These are phyloP conservation scores for Marasmarcha lunaedactyla DNA, from an alignment of 2,888 invertebrate genomes.

Conservation along the genomic window DNA sequence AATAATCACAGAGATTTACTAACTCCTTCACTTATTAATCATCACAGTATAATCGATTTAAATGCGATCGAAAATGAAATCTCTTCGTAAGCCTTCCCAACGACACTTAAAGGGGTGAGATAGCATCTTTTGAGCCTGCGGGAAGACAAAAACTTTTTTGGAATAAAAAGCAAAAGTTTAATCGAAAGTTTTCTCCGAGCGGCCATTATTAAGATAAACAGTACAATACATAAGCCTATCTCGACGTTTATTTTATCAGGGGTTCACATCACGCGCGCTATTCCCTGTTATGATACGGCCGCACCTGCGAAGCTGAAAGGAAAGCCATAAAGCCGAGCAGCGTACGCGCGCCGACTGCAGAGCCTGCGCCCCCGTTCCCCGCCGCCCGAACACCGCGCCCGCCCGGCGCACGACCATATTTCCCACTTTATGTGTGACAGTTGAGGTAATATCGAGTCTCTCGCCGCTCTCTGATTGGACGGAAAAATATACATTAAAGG, in stretches of 20 bases:
- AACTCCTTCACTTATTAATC: background rate
- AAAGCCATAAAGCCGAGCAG: slow-evolving; percentile 71
- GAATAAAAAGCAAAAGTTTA: slow-evolving; percentile 45
- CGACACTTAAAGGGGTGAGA: background rate
- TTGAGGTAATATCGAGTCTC: slow-evolving; percentile 73
- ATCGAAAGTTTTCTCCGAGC: slow-evolving; percentile 64
- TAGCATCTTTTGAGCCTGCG: background rate
- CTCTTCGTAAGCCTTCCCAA: background rate
- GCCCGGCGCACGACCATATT: slow-evolving; percentile 70
- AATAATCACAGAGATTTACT: background rate
- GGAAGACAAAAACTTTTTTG: background rate
- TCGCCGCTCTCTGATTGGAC: slow-evolving; percentile 71
- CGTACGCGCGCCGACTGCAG: slow-evolving; percentile 62
- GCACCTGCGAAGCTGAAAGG: slow-evolving; percentile 71
- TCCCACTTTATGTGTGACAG: slow-evolving; percentile 73
- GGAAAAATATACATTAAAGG: slow-evolving; percentile 72
- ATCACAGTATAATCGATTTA: background rate
- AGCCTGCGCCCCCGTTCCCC: slow-evolving; percentile 28
- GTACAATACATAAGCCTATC: slow-evolving; percentile 72
- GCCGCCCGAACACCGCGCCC: slow-evolving; percentile 21
- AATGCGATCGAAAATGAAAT: background rate
- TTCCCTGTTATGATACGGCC: slow-evolving; percentile 71
- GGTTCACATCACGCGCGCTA: slow-evolving; percentile 71
- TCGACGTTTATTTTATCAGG: slow-evolving; percentile 71
- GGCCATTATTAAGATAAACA: slow-evolving; percentile 71